A percentile compares a stretch with the other conserved stretches of the same genome.
Conservation (phyloP, 1,140 invertebrate genomes). For the Tetramorium simillimum region DNA sequence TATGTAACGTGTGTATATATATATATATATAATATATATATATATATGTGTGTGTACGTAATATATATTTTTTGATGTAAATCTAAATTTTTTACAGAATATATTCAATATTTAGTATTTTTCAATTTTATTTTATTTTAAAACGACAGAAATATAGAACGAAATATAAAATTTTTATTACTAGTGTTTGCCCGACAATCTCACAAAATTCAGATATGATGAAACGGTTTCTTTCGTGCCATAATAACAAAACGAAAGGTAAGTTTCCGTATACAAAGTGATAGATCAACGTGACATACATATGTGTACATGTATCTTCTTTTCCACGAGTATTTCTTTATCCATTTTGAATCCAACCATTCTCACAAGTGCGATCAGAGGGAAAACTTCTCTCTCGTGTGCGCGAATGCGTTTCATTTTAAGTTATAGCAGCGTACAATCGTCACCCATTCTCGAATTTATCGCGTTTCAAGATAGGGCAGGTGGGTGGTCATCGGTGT, state of each 20-base stretch:
- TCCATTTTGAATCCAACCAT: background rate
- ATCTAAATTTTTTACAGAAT: background rate
- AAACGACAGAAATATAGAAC: background rate
- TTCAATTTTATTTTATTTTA: background rate
- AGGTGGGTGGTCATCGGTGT: background rate
- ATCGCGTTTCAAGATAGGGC: background rate
- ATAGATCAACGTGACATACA: constrained; percentile 8
- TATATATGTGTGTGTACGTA: background rate
- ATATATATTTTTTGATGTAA: background rate
- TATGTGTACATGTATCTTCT: background rate
- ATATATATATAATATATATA: too few species aligned
- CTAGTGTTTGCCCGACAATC: background rate
- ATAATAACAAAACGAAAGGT: constrained; percentile 15
- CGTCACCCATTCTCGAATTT: constrained; percentile 40
- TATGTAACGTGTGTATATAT: too few species aligned
- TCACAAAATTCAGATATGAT: background rate
- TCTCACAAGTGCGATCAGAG: background rate
- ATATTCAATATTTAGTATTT: background rate
- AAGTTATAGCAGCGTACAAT: constrained; percentile 57
- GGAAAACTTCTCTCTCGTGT: constrained; percentile 35
- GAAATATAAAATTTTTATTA: background rate
- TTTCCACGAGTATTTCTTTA: background rate
- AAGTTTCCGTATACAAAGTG: background rate
- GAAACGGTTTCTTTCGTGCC: background rate
- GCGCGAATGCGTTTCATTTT: constrained; percentile 18